Conservation (phyloP, 2,888 invertebrate species). For the Andrena trimmerana region DNA sequence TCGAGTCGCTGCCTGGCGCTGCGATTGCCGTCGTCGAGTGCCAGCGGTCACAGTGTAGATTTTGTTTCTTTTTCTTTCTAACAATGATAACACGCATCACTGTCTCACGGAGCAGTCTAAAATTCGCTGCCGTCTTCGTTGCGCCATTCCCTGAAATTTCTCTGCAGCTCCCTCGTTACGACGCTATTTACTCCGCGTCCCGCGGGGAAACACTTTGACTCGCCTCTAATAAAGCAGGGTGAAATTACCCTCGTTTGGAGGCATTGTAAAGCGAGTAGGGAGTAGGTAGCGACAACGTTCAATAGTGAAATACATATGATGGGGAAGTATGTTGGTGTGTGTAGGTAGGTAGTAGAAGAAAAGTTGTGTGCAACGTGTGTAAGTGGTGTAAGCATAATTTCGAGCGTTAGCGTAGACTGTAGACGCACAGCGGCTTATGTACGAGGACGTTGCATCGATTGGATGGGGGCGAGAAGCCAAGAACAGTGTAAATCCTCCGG, state of each 20-base stretch:
- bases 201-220: conserved; percentile 29
- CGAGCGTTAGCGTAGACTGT: neutral
- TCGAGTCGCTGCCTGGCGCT: too few relatives aligned
- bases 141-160: too few relatives aligned
- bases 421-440: neutral
- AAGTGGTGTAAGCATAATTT: neutral
- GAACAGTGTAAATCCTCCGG: conserved; percentile 63
- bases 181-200: conserved; percentile 18
- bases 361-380: neutral
- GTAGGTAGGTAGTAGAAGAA: neutral
- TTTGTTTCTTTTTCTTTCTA: too few relatives aligned
- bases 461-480: conserved; percentile 49
- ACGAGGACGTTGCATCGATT: conserved; percentile 37
- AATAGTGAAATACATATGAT: neutral
- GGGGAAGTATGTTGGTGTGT: neutral
- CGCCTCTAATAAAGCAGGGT: conserved; percentile 41
- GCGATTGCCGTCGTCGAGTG: too few relatives aligned
- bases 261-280: neutral
- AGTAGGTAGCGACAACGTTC: too few relatives aligned
- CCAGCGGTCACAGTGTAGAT: too few relatives aligned
- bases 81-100: too few relatives aligned
- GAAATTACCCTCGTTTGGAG: conserved; percentile 40
- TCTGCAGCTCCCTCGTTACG: neutral
- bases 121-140: too few relatives aligned
- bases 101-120: too few relatives aligned